Conservation (phyloP, 64 coral and sea anemone species). For the Pocillopora damicornis region DNA sequence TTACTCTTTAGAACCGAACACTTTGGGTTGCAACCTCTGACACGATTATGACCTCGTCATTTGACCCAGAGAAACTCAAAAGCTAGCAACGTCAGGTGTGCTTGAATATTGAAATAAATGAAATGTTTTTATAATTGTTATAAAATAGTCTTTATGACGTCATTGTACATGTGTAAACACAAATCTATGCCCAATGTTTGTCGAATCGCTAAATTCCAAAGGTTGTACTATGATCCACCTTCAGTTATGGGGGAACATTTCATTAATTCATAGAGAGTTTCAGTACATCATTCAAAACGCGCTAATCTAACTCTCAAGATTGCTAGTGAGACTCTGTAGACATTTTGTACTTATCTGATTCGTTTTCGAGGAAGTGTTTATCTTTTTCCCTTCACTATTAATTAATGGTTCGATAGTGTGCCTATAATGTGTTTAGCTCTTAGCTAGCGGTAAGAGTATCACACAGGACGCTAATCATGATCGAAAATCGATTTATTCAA, state of each 20-base stretch:
- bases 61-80: too few relatives aligned
- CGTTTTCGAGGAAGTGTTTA: neutral
- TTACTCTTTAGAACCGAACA: too few relatives aligned
- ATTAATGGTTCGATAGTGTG: neutral
- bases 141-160: too few relatives aligned
- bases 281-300: neutral
- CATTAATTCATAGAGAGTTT: neutral
- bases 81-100: too few relatives aligned
- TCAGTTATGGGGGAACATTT: neutral
- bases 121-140: neutral
- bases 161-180: too few relatives aligned
- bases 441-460: neutral
- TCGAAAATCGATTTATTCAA: neutral
- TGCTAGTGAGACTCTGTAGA: neutral
- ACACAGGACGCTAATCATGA: neutral
- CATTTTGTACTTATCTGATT: neutral
- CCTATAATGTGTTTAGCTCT: neutral
- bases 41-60: too few relatives aligned
- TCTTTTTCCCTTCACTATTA: neutral
- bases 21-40: too few relatives aligned
- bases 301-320: neutral
- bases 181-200: too few relatives aligned
- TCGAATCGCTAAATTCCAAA: neutral
- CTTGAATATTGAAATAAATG: too few relatives aligned
- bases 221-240: neutral